Evolutionary conservation across 2,113 vertebrate genomes (phyloP).

Genomic region (Rhabdornis inornatus): DNA sequence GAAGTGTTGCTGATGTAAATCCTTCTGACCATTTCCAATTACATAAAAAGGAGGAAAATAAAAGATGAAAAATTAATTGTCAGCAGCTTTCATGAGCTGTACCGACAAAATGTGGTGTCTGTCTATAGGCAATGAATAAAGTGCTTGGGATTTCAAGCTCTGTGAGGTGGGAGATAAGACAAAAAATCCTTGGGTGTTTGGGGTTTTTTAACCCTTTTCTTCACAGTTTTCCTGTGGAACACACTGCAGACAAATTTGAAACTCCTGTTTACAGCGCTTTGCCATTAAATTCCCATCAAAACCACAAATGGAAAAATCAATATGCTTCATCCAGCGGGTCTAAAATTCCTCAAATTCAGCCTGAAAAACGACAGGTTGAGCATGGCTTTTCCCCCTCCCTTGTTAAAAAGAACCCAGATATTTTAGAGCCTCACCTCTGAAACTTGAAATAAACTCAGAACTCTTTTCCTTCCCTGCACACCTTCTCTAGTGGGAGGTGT

Average conservation of each 20-base stretch:
- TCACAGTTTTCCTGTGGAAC: neutral
- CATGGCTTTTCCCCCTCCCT: fast-evolving
- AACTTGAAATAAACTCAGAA: neutral
- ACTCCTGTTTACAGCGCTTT: neutral
- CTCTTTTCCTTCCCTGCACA: neutral
- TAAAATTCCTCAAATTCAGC: neutral
- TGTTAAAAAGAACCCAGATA: neutral
- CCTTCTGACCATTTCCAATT: neutral
- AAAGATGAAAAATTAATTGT: neutral
- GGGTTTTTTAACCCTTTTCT: fast-evolving
- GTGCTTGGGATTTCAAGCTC: neutral
- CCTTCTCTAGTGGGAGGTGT: neutral
- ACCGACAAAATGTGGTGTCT: neutral
- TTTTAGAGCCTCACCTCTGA: neutral
- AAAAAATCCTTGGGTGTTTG: neutral
- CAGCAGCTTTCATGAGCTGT: neutral
- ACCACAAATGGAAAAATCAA: constrained; percentile 9
- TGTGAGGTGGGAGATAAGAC: neutral
- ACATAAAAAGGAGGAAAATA: neutral
- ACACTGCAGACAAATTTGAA: neutral
- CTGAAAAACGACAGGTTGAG: neutral
- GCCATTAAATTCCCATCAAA: constrained; percentile 18
- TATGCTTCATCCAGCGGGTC: neutral
- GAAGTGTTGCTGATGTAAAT: neutral
- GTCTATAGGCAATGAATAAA: neutral